Evolutionary conservation across 2,113 vertebrate species (phyloP), one percentile per base, ranked within the genome.

Genomic region (Myiopsitta monachus): DNA sequence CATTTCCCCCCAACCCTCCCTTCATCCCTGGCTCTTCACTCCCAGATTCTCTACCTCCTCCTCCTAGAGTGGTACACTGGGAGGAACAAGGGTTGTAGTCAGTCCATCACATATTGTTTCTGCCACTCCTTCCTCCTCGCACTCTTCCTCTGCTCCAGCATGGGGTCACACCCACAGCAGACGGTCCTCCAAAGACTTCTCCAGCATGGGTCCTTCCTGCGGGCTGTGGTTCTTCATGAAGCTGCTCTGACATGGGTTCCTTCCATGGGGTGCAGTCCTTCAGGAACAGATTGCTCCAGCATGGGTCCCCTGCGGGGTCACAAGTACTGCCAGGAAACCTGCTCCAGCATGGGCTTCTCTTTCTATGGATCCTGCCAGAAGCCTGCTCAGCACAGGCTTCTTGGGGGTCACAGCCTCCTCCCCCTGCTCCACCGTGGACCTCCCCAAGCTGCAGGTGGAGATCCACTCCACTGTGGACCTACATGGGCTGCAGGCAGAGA

Each of bases 51-150:
- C 31, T 38, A 17, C 6, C 11, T 54, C 12, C 18, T 52, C 12
- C 14, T 3, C 33, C 11, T 2, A 1, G 1, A 39, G 14, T 1
- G 1, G 18, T 6, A 1, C 27, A 55, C 9, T 10, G 18, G 47
- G 7, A 44, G 28, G 31, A 69, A 44, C 2, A 4, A 23, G 4
- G 10, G 14, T 3, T 70, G 11, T 0, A 33, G 43, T 83, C 49
- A 66, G 33, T 27, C 22, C 55, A 36, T 78, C 11, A 47, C 4
- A 3, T 3, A 0, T 6, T 52, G 11, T 82, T 5, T 47, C 46
- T 73, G 59, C 18, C 0, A 2, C 22, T 67, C 52, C 39, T 66
- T 67, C 16, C 14, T 44, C 43, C 49, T 69, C 36, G 30, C 7
- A 4, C 23, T 44, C 49, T 31, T 18, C 14, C 59, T 21, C 51